phyloP scores from a whole-genome alignment of 2,888 invertebrate species.

The Noctua janthina region DNA sequence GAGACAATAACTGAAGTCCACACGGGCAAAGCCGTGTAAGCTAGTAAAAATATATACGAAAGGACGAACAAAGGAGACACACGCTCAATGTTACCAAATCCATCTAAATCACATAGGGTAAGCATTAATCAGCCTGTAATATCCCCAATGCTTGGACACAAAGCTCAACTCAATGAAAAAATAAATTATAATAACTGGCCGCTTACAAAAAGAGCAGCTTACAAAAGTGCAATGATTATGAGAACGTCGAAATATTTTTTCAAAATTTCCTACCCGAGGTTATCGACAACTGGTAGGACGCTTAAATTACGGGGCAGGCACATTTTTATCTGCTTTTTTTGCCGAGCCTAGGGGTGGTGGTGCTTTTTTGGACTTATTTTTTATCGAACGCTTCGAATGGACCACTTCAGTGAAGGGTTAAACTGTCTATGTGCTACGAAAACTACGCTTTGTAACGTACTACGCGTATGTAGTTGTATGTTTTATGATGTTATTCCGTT shows the following conservation, averaged over 20 bases:
- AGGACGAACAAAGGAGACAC: background rate
- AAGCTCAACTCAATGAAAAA: background rate
- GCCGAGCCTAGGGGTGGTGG: conserved; percentile 87
- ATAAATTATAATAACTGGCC: conserved; percentile 4
- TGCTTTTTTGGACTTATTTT: conserved; percentile 81
- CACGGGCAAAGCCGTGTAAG: background rate
- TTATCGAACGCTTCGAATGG: conserved; percentile 79
- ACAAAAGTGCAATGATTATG: conserved; percentile 58
- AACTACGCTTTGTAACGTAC: conserved; percentile 66
- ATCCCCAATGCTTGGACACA: background rate
- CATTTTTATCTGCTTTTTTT: conserved; percentile 88
- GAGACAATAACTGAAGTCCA: background rate
- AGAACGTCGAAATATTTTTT: conserved; percentile 66
- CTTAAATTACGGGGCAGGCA: conserved; percentile 88
- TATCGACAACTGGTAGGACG: conserved; percentile 86
- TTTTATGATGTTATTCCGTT: conserved; percentile 48
- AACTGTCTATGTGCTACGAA: conserved; percentile 81
- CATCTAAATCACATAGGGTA: background rate
- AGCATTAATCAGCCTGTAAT: background rate
- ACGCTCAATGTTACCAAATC: background rate
- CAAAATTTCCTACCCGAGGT: conserved; percentile 75
- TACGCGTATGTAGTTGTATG: conserved; percentile 23
- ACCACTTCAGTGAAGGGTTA: conserved; percentile 83
- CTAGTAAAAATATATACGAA: background rate
- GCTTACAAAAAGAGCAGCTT: conserved; percentile 12